Percentiles rank a stretch among this genome's conserved stretches.
Conservation (phyloP, 64 coral and sea anemone species). For the Acropora tenuis region DNA sequence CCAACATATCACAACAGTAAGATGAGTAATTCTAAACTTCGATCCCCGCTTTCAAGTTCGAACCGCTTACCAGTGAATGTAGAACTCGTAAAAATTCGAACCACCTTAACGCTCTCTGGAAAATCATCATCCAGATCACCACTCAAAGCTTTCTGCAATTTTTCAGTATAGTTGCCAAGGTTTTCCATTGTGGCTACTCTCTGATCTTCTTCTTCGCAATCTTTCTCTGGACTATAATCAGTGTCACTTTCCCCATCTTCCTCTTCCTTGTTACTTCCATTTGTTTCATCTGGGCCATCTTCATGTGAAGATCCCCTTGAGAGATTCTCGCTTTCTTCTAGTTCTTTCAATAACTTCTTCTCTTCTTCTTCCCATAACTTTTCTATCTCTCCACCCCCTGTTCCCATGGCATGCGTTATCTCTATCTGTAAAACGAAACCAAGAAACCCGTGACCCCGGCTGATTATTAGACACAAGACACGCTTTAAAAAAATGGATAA, state of each 20-base stretch:
- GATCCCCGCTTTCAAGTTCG: background rate
- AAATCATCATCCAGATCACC: conserved; percentile 73
- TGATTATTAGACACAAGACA: no score
- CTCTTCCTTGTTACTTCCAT: background rate
- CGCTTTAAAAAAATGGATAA: no score
- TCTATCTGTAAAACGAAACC: background rate
- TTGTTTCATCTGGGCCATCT: background rate
- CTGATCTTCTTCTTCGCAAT: background rate
- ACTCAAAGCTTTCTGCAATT: conserved; percentile 44
- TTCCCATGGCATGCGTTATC: background rate
- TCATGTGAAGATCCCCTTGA: background rate
- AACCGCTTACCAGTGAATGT: conserved; percentile 84
- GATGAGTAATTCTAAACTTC: no score
- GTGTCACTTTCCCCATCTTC: background rate
- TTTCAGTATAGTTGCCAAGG: background rate
- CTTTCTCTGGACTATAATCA: background rate
- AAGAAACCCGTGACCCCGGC: no score
- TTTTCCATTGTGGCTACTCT: background rate
- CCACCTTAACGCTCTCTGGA: conserved; percentile 86
- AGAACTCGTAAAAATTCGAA: conserved; percentile 97
- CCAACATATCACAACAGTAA: no score
- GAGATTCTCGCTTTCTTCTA: background rate
- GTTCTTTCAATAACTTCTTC: background rate
- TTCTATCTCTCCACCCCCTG: background rate
- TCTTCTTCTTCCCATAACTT: background rate